These are phyloP conservation scores for Druon quercuslanigerum DNA, from an alignment of 1,140 invertebrate species.

Conservation along the genomic window DNA sequence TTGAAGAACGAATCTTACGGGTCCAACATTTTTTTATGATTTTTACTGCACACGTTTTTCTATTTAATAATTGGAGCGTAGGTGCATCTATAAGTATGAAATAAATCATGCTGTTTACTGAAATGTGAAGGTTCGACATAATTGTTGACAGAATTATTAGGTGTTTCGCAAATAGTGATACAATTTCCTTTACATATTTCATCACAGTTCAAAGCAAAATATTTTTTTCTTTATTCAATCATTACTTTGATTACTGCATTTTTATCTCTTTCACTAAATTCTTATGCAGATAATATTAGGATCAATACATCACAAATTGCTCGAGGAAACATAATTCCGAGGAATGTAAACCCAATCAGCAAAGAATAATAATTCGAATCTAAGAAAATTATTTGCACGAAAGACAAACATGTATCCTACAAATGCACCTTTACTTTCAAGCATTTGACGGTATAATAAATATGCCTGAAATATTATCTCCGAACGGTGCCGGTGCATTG, in stretches of 20 bases:
- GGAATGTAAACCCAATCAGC: conserved; percentile 4
- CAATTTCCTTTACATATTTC: neutral
- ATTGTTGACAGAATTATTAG: neutral
- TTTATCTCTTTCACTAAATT: no score
- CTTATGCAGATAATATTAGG: neutral
- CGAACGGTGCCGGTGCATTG: conserved; percentile 6
- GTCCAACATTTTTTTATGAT: neutral
- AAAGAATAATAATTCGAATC: conserved; percentile 20
- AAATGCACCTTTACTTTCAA: conserved; percentile 24
- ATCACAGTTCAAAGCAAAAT: neutral
- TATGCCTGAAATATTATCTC: conserved; percentile 26
- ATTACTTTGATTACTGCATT: neutral
- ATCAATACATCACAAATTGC: conserved; percentile 11
- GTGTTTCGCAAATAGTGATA: no score
- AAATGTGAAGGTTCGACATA: neutral
- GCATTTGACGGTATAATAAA: conserved; percentile 29
- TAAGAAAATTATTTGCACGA: conserved; percentile 18
- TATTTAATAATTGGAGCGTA: neutral
- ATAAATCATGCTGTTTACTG: neutral
- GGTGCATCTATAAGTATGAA: neutral
- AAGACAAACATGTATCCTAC: conserved; percentile 26
- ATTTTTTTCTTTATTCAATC: neutral
- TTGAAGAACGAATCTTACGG: neutral
- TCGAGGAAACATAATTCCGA: neutral
- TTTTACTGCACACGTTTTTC: neutral